These are phyloP conservation scores for Platynereis dumerilii DNA, from an alignment of 2,888 invertebrate genomes.

Conservation along the genomic window DNA sequence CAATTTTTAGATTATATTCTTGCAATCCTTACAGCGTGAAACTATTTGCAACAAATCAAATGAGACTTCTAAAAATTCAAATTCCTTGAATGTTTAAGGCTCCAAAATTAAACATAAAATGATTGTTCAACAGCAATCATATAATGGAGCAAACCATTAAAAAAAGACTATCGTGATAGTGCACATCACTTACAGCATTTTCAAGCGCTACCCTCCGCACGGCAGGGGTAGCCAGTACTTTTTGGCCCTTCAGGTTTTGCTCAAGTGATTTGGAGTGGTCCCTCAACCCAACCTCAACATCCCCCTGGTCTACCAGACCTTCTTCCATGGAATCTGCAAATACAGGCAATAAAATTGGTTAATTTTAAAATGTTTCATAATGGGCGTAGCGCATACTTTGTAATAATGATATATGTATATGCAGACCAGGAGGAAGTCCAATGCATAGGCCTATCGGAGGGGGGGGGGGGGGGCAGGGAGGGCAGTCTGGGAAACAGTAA, in stretches of 20 bases:
- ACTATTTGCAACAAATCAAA: too few species aligned
- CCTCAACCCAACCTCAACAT: slow-evolving; percentile 6
- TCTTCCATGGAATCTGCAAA: slow-evolving; percentile 26
- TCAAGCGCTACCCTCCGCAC: slow-evolving; percentile 92
- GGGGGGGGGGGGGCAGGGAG: background rate
- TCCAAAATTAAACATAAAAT: too few species aligned
- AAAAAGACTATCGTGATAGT: too few species aligned
- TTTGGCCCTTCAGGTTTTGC: slow-evolving; percentile 43
- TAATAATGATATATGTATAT: background rate
- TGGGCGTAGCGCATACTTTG: background rate
- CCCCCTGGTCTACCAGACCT: slow-evolving; percentile 26
- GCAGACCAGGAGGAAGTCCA: background rate
- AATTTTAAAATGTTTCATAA: background rate
- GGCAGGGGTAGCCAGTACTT: slow-evolving; percentile 86
- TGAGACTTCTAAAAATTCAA: too few species aligned
- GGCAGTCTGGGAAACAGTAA: too few species aligned
- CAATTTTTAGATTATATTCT: too few species aligned
- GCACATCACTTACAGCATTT: slow-evolving; percentile 34
- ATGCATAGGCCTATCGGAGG: background rate
- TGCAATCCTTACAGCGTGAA: too few species aligned
- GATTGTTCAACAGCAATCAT: too few species aligned
- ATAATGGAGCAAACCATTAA: too few species aligned
- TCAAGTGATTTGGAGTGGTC: slow-evolving; percentile 17
- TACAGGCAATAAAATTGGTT: background rate
- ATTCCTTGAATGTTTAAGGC: too few species aligned